A percentile compares a stretch with the other conserved stretches of the same genome.
These are phyloP conservation scores for Centruroides sculpturatus DNA, from an alignment of 1,140 invertebrate genomes.

Conservation along the genomic window DNA sequence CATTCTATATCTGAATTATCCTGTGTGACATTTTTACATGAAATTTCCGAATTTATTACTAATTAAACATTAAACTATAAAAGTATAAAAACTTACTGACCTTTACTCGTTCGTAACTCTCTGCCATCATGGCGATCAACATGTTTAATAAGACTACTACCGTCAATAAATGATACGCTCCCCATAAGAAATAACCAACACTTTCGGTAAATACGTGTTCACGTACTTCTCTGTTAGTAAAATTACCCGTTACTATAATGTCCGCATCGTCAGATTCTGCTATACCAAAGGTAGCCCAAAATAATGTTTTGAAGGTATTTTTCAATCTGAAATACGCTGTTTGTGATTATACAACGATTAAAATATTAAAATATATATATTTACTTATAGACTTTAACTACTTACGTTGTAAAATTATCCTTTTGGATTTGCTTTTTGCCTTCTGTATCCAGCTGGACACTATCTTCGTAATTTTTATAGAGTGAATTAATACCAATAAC, in stretches of 20 bases:
- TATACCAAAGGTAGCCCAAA: conserved; percentile 61
- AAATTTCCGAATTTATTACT: not conserved
- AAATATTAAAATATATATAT: no score
- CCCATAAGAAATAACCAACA: conserved; percentile 47
- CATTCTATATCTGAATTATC: conserved; percentile 18
- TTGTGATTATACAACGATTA: no score
- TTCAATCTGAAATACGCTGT: conserved; percentile 32
- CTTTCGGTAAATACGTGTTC: conserved; percentile 42
- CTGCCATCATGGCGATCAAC: conserved; percentile 60
- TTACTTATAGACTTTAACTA: no score
- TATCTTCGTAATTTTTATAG: conserved; percentile 17
- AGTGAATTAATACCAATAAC: conserved; percentile 16
- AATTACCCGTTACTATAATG: conserved; percentile 36
- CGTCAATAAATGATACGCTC: conserved; percentile 47
- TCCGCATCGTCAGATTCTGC: conserved; percentile 46
- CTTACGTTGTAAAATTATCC: not conserved
- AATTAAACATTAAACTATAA: not conserved
- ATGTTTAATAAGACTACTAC: conserved; percentile 60
- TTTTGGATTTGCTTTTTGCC: conserved; percentile 3
- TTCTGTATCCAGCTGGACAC: not conserved
- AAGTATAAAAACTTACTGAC: conserved; percentile 11
- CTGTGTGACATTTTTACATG: conserved; percentile 1
- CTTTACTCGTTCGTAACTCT: conserved; percentile 49
- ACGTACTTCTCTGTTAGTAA: conserved; percentile 13
- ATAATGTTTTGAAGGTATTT: conserved; percentile 49